Conservation (phyloP, 2,113 vertebrate species). For the Diphyllodes magnificus region DNA sequence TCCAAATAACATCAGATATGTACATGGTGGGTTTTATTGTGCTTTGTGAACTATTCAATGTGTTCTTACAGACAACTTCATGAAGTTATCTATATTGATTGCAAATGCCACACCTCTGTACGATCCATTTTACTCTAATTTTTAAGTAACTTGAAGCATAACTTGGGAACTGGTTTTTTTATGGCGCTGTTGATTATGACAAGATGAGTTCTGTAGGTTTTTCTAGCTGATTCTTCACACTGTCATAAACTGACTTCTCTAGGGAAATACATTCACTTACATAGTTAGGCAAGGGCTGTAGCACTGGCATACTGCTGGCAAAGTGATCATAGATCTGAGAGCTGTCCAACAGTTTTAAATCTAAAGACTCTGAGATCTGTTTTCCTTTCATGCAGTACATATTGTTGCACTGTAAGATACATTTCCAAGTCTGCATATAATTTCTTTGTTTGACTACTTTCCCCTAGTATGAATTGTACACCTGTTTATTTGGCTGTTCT, state of each 20-base stretch:
- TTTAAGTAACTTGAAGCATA: not conserved
- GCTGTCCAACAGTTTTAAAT: not conserved
- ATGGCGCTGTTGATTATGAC: not conserved
- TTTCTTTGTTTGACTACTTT: not conserved
- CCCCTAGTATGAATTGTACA: not conserved
- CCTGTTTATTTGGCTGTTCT: not conserved
- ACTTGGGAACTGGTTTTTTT: not conserved
- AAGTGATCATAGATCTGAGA: not conserved
- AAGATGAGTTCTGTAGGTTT: not conserved
- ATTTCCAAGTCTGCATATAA: not conserved
- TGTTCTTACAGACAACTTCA: not conserved
- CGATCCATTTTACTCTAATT: not conserved
- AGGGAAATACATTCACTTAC: not conserved
- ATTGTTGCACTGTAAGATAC: not conserved
- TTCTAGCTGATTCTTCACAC: not conserved
- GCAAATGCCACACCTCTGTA: not conserved
- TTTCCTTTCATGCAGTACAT: not conserved
- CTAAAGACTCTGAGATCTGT: not conserved
- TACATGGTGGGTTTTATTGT: not conserved
- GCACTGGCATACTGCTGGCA: not conserved
- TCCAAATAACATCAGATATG: not conserved
- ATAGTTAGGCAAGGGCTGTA: not conserved
- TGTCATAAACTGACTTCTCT: not conserved
- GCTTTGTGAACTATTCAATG: not conserved
- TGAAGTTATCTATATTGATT: not conserved